A percentile compares a stretch with the other conserved stretches of the same genome.
These are phyloP conservation scores for Balaeniceps rex DNA, from an alignment of 2,113 vertebrate genomes.

Conservation along the genomic window DNA sequence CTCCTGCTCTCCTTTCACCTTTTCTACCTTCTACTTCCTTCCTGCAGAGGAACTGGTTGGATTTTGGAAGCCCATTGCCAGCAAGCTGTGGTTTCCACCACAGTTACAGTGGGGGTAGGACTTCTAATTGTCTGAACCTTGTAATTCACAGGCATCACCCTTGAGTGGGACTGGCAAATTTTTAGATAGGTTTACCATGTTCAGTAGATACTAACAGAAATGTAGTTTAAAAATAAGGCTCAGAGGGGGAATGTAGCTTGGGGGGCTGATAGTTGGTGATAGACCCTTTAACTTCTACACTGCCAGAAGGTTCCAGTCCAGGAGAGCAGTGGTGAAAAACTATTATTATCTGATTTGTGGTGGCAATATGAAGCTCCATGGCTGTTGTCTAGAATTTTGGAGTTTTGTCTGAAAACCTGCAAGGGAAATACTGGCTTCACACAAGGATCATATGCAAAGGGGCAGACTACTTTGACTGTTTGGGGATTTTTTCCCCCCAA, in stretches of 20 bases:
- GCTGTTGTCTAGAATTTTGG: background rate
- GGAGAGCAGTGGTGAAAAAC: background rate
- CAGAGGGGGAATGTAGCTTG: background rate
- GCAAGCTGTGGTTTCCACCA: background rate
- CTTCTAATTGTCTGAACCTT: background rate
- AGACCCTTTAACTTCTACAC: background rate
- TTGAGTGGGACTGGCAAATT: background rate
- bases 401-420: background rate
- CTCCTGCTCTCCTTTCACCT: background rate
- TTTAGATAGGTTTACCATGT: background rate
- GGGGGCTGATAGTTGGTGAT: background rate
- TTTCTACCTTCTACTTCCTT: background rate
- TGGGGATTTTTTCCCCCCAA: background rate
- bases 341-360: background rate
- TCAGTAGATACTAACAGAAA: background rate
- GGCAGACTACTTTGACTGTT: background rate
- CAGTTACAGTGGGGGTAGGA: rapidly evolving
- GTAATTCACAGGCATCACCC: background rate
- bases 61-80: background rate
- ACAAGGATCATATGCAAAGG: rapidly evolving
- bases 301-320: background rate
- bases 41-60: background rate
- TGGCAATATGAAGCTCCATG: background rate
- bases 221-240: background rate
- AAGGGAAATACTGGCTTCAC: background rate